These are phyloP conservation scores for Gila robusta DNA, from an alignment of 2,797 vertebrate genomes.

Conservation along the genomic window DNA sequence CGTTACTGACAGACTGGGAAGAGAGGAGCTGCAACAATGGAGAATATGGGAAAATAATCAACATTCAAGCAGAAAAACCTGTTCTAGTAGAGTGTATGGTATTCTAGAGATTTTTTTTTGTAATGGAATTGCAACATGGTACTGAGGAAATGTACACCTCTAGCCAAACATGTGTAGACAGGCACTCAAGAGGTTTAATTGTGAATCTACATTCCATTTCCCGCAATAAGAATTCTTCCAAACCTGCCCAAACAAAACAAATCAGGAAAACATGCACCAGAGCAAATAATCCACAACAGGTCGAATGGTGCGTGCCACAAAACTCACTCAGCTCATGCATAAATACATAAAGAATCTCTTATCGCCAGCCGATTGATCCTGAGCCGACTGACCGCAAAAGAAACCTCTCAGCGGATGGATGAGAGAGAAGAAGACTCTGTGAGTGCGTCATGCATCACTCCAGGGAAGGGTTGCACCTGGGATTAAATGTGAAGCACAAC, in stretches of 20 bases:
- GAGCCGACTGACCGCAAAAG: background rate
- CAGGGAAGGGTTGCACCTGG: background rate
- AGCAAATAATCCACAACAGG: constrained; percentile 33
- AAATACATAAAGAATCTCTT: background rate
- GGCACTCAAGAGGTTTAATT: background rate
- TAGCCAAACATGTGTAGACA: background rate
- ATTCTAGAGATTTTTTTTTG: background rate
- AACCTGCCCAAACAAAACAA: constrained; percentile 32
- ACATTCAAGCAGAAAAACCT: too few relatives aligned
- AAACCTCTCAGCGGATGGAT: background rate
- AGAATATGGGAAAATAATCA: too few relatives aligned
- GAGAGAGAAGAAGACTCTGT: background rate
- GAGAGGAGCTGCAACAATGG: too few relatives aligned
- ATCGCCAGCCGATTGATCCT: background rate
- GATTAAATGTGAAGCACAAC: background rate
- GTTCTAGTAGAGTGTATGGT: too few relatives aligned
- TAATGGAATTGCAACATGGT: background rate
- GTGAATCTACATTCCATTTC: constrained; percentile 4
- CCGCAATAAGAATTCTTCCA: background rate
- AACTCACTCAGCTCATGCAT: constrained; percentile 22
- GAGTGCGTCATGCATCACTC: constrained; percentile 3
- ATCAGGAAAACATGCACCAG: background rate
- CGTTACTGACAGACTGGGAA: too few relatives aligned
- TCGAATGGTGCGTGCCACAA: background rate
- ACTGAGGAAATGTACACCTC: background rate